Evolutionary conservation across 2,113 vertebrate genomes (phyloP), one percentile per base, ranked within the genome.

Genomic region (Ramphastos sulfuratus): DNA sequence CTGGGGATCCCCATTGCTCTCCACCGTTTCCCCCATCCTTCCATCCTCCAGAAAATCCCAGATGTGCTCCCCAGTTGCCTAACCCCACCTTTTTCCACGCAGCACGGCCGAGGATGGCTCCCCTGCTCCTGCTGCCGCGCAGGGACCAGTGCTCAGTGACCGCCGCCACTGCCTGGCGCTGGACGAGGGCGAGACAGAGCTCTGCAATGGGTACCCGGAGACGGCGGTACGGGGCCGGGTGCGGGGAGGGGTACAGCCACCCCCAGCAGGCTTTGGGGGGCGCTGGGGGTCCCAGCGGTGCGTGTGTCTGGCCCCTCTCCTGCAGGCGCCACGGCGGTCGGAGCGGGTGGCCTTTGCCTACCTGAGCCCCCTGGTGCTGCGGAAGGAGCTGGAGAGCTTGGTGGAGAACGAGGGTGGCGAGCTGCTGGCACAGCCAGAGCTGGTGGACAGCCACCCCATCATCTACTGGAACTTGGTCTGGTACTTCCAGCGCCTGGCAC

Each of bases 391-490:
- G 94, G 99, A 99, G 96, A 99, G 98, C 24, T 97, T 99, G 75
- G 97, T 99, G 93, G 99, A 99, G 96, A 99, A 99, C 1, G 99
- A 99, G 87, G 99, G 99, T 0, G 98, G 98, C 10, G 97, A 98
- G 52, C 98, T 99, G 25, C 96, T 99, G 93, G 98, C 98, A 0
- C 98, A 98, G 67, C 95, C 98, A 1, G 98, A 98, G 93, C 96
- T 99, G 75, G 97, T 99, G 28, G 98, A 99, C 84, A 98, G 96
- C 60, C 99, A 99, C 94, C 98, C 98, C 95, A 99, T 99, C 96
- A 98, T 99, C 95, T 99, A 98, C 98, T 99, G 99, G 99, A 99
- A 99, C 96, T 98, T 99, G n/a, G 96, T 99, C 5, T 99, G 99
- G 99, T 99, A 98, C 94, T 99, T 99, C 97, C 98, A 98, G 81